phyloP scores from a whole-genome alignment of 1,140 invertebrate genomes.

The Ooceraea biroi region DNA sequence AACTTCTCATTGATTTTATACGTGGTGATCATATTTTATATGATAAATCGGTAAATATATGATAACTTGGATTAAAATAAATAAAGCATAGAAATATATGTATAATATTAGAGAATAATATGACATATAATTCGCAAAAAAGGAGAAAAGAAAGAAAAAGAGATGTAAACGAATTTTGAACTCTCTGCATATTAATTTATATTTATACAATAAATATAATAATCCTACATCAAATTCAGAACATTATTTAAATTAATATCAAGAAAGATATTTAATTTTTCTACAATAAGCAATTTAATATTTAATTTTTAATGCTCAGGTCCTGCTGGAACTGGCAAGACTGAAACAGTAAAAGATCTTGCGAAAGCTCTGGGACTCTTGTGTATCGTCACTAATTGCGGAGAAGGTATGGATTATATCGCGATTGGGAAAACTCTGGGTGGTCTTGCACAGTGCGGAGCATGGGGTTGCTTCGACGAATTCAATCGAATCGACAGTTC shows the following conservation, averaged over 20 bases:
- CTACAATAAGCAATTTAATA: background rate
- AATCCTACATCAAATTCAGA: too few relatives aligned
- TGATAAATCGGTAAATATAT: background rate
- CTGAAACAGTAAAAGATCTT: slow-evolving; percentile 96
- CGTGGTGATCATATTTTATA: background rate
- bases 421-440: slow-evolving; percentile 94
- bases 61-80: background rate
- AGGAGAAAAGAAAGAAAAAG: too few relatives aligned
- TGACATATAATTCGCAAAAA: too few relatives aligned
- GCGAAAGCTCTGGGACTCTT: slow-evolving; percentile 95
- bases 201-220: too few relatives aligned
- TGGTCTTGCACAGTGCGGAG: slow-evolving; percentile 91
- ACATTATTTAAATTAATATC: too few relatives aligned
- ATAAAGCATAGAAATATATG: background rate
- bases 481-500: slow-evolving; percentile 97
- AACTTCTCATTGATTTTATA: background rate
- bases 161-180: too few relatives aligned
- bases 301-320: slow-evolving; percentile 82
- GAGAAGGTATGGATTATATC: slow-evolving; percentile 95
- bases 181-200: too few relatives aligned
- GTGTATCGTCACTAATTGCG: slow-evolving; percentile 96
- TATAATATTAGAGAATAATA: too few relatives aligned
- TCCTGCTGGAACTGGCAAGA: slow-evolving; percentile 95
- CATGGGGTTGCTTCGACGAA: slow-evolving; percentile 97
- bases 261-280: too few relatives aligned